A percentile compares a stretch with the other conserved stretches of the same genome.
phyloP scores from a whole-genome alignment of 2,888 invertebrate genomes.

The Megamerina dolium region DNA sequence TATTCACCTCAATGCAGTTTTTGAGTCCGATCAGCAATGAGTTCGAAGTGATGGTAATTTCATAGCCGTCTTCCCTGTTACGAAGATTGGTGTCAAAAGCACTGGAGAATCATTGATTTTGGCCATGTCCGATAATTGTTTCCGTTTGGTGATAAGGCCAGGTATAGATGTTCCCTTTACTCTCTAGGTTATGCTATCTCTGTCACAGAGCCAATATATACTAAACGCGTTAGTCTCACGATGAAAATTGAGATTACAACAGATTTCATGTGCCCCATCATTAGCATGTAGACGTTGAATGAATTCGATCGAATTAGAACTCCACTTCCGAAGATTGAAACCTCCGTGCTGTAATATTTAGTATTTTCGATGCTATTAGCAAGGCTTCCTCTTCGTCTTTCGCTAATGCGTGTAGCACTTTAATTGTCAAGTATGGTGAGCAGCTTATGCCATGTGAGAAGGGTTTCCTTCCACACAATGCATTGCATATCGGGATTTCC shows the following conservation, averaged over 20 bases:
- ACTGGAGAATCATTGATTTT: no score
- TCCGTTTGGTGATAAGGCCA: conserved; percentile 13
- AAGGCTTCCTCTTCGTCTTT: conserved; percentile 7
- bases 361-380: conserved; percentile 11
- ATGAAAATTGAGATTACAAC: conserved; percentile 6
- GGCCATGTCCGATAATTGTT: conserved; percentile 13
- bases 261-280: neutral
- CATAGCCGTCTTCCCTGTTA: no score
- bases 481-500: no score
- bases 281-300: neutral
- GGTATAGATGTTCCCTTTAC: neutral
- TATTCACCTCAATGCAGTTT: no score
- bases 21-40: no score
- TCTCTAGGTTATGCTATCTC: conserved; percentile 10
- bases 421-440: conserved; percentile 15
- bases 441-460: conserved; percentile 6
- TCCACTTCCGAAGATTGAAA: conserved; percentile 13
- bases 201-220: conserved; percentile 12
- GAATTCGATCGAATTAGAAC: conserved; percentile 11
- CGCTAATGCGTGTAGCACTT: conserved; percentile 13
- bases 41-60: no score
- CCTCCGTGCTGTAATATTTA: conserved; percentile 10
- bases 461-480: conserved; percentile 12
- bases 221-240: conserved; percentile 15
- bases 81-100: no score